Evolutionary conservation across 2,113 vertebrate species (phyloP), one percentile per base, ranked within the genome.

Genomic region (Tychaedon coryphoeus): DNA sequence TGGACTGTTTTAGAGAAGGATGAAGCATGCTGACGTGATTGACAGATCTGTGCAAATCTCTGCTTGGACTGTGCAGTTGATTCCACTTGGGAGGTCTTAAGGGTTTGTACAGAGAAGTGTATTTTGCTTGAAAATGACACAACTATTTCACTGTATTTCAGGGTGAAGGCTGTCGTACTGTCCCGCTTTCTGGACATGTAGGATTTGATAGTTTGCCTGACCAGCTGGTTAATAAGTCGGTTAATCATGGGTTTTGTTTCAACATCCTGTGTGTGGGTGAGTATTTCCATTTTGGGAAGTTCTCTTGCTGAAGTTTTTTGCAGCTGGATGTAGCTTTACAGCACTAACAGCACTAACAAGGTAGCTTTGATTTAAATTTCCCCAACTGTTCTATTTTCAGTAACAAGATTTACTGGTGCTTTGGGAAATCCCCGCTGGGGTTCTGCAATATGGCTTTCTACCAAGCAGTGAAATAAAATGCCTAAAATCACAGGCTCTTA

Each of bases 191-290:
- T 2, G 99, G 99, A 96, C 99, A 99, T 56, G 99, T 99, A 66
- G 99, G 99, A 96, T 99, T 99, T 97, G 99, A 99, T 98, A 99
- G 99, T 97, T 98, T 99, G 99, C 99, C 99, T 57, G 99, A 99
- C 98, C 99, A 99, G 98, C 98, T 99, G 99, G 99, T 99, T 97
- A 99, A 99, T 98, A 99, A 99, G 97, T 99, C 99, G 36, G 98
- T 99, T 95, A 99, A 98, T 97, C 99, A 99, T 74, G 99, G 99
- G 70, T 99, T 99, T 98, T 99, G 99, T 98, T 99, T 99, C 97
- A 99, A 99, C 98, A 99, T 99, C 98, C 98, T 99, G 95, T 99
- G 99, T 90, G 99, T 99, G 98, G 99, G 99, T 99, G 98, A 99
- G 99, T 99, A 98, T 98, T 97, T 97, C 96, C 96, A 97, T 97